Conservation (phyloP, 2,797 vertebrate genomes). For the Lutjanus argentimaculatus region DNA sequence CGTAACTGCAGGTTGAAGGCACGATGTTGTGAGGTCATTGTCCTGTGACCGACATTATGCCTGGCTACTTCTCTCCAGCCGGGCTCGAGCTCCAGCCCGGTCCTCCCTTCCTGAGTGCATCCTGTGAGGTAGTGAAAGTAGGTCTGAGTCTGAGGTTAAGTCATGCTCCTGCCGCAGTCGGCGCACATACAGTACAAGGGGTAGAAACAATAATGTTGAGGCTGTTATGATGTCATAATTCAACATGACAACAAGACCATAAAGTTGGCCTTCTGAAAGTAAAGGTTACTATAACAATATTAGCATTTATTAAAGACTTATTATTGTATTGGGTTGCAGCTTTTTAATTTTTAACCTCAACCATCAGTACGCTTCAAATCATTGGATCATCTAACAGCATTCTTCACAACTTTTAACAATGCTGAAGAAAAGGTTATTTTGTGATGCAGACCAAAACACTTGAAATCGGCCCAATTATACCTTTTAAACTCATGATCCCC, state of each 20-base stretch:
- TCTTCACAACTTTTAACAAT: no score
- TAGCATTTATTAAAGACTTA: not conserved
- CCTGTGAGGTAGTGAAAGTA: slow-evolving; percentile 73
- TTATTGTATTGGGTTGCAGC: not conserved
- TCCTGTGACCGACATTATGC: slow-evolving; percentile 63
- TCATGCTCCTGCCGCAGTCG: slow-evolving; percentile 34
- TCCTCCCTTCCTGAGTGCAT: slow-evolving; percentile 71
- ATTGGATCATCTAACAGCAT: no score
- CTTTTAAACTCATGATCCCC: no score
- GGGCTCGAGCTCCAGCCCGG: slow-evolving; percentile 48
- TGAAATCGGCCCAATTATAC: no score
- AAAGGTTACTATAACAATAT: not conserved
- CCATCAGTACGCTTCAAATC: no score
- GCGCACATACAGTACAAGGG: slow-evolving; percentile 19
- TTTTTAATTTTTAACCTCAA: no score
- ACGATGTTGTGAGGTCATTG: slow-evolving; percentile 75
- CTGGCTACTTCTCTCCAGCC: slow-evolving; percentile 40
- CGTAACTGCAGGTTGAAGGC: slow-evolving; percentile 71
- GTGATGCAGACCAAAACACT: no score
- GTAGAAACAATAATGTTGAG: slow-evolving; percentile 39
- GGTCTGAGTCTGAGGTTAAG: slow-evolving; percentile 58
- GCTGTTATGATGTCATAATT: slow-evolving; percentile 40
- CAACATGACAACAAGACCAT: not conserved
- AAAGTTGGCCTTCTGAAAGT: slow-evolving; percentile 15
- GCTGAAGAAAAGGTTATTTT: no score